phyloP scores from a whole-genome alignment of 2,113 vertebrate genomes.

The Eubucco bourcierii region DNA sequence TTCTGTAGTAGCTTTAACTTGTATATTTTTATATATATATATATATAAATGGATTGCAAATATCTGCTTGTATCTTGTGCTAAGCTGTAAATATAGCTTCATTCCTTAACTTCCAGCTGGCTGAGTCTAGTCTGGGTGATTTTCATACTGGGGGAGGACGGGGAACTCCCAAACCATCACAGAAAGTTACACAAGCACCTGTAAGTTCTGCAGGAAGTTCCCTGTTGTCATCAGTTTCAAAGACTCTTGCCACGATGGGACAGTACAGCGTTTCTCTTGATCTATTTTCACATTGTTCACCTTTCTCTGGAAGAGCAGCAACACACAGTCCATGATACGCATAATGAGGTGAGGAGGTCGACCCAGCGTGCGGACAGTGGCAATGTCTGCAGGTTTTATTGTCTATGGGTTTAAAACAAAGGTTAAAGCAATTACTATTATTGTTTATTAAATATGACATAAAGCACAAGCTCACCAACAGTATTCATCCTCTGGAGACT shows the following conservation, averaged over 20 bases:
- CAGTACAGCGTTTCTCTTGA: constrained; percentile 81
- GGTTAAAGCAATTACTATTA: background rate
- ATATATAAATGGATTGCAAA: too few species aligned
- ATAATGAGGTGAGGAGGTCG: constrained; percentile 96
- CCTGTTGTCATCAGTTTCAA: constrained; percentile 95
- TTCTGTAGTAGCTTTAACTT: too few species aligned
- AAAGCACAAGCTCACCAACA: background rate
- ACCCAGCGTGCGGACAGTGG: constrained; percentile 91
- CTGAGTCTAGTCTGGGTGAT: too few species aligned
- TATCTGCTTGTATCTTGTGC: too few species aligned
- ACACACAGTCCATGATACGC: constrained; percentile 97
- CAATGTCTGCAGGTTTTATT: constrained; percentile 93
- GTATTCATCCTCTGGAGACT: background rate
- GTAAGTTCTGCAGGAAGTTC: constrained; percentile 92
- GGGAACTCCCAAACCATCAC: too few species aligned
- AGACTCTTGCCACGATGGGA: constrained; percentile 95
- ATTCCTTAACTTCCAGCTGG: too few species aligned
- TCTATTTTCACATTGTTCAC: constrained; percentile 86
- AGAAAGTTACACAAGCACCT: constrained; percentile 74
- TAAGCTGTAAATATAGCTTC: too few species aligned
- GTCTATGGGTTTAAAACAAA: constrained; percentile 75
- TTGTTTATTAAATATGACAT: background rate
- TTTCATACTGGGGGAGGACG: too few species aligned
- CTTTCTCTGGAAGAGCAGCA: constrained; percentile 90
- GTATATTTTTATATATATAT: too few species aligned